Conservation (phyloP, 2,888 invertebrate species). For the Xylota segnis region DNA sequence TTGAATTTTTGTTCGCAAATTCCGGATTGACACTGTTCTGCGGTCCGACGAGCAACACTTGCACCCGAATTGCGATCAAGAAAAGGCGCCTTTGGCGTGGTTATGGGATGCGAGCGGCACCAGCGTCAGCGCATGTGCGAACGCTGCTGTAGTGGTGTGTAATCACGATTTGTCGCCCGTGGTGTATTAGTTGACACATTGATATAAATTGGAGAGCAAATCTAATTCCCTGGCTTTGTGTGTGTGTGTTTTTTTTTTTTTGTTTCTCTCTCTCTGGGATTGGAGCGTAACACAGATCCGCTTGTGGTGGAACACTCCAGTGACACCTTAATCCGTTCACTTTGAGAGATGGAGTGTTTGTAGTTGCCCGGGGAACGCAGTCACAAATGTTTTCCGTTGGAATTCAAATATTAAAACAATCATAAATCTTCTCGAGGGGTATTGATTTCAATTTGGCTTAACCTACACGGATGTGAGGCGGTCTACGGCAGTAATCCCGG, state of each 20-base stretch:
- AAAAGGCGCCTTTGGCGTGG: slow-evolving; percentile 27
- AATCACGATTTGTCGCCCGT: slow-evolving; percentile 75
- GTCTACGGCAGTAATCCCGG: slow-evolving; percentile 11
- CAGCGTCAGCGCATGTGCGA: neutral
- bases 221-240: slow-evolving; percentile 49
- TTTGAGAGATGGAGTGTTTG: slow-evolving; percentile 59
- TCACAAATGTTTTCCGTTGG: slow-evolving; percentile 40
- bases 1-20: slow-evolving; percentile 44
- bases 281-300: slow-evolving; percentile 70
- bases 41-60: slow-evolving; percentile 50
- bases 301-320: slow-evolving; percentile 25
- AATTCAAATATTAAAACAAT: slow-evolving; percentile 60
- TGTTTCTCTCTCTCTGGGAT: neutral
- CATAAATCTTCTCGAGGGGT: slow-evolving; percentile 61
- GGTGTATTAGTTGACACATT: slow-evolving; percentile 73
- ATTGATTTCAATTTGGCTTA: slow-evolving; percentile 3
- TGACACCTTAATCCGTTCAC: slow-evolving; percentile 73
- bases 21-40: slow-evolving; percentile 68
- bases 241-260: neutral
- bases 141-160: slow-evolving; percentile 11
- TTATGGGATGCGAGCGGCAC: slow-evolving; percentile 28
- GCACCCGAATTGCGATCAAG: slow-evolving; percentile 24
- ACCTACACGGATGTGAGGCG: slow-evolving; percentile 29
- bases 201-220: slow-evolving; percentile 73
- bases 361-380: slow-evolving; percentile 33